Evolutionary conservation across 2,888 invertebrate species (phyloP), one percentile per base, ranked within the genome.

Genomic region (Platerodrilus igneus): DNA sequence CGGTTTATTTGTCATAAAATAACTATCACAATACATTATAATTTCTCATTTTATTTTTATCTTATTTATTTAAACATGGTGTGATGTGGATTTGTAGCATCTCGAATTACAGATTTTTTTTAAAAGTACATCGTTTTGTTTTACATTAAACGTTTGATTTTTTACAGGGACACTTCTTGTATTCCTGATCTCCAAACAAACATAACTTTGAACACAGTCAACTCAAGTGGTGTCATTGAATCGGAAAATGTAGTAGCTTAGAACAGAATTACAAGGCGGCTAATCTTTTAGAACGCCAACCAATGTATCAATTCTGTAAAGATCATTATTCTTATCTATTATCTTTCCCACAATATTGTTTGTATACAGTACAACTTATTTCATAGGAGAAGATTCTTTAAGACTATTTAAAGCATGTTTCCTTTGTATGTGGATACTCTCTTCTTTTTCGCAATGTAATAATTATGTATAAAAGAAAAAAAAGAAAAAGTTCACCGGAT

Each of bases 91-190:
- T n/a, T n/a, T 25, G 23, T 31, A 20, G 20, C 32, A 31, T 20
- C 20, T 31, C 20, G 32, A 20, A 5, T 19, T 19, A 19, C 19
- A 19, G 5, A 19, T 19, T 19, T 19, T 19, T 5, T 19, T 19
- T 26, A 41, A 35, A 41, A 23, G 17, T 36, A 41, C 23, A 41
- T 41, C 29, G 27, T 9, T 36, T 36, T 23, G 29, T 36, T 36
- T 29, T 30, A 15, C 30, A 36, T 41, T 41, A 28, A 20, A 41
- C 28, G 28, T 37, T 41, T 31, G 37, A 39, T 38, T 48, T 13
- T 45, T 41, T 34, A 42, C 42, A 47, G 37, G 37, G 42, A 47
- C 47, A 40, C 32, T 50, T 46, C 41, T 50, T 40, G 28, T 43
- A 46, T 17, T 41, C 38, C 38, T 46, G 48, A 41, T 32, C 37